Base-by-base conservation (phyloP, 2,888 invertebrate genomes). In the Boloria euphrosyne region DNA sequence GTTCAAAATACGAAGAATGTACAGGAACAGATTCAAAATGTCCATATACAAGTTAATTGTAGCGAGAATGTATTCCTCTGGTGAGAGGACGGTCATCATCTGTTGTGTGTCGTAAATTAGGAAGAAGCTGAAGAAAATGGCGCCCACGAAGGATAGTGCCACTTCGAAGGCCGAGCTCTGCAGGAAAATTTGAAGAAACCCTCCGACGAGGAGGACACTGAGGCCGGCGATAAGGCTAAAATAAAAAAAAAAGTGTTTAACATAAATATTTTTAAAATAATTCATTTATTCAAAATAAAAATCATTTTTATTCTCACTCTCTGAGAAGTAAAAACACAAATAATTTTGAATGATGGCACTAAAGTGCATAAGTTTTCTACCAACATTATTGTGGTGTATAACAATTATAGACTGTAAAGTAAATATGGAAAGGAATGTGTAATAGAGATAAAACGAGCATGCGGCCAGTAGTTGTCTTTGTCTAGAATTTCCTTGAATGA, bases 1-100 rank as follows among this genome's bases (percentile, higher is more conserved):
- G 71, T 95, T 95, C 62, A 97, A 90, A 74, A 96, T 94, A 68
- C 96, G 93, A 65, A 98, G 92, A 74, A 97, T 95, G 82, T 96
- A 94, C 17, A 97, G 79, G 90, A 98, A 98, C 72, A 97, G 89
- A 85, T 97, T 97, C 72, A 98, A 93, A 67, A 98, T 96, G 79
- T 98, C 97, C 90, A 97, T 93, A 83, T 98, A 98, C 52, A 98
- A 90, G 83, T 96, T 96, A 80, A 97, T 96, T 0, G 97, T 96
- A 2, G 97, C 97, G 59, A 96, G 87, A 75, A 98, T 97, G 85
- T 98, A 98, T 80, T 98, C 97, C 82, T 98, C 97, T 0, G 97
- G 95, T 0, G 96, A 96, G 61, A 96, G 88, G 4, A 93, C 94
- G 73, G 95, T 94, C 96, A 97, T 96, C 88, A 97, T 93, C 89